Evolutionary conservation across 2,888 invertebrate genomes (phyloP).

Genomic region (Ectobius pallidus): DNA sequence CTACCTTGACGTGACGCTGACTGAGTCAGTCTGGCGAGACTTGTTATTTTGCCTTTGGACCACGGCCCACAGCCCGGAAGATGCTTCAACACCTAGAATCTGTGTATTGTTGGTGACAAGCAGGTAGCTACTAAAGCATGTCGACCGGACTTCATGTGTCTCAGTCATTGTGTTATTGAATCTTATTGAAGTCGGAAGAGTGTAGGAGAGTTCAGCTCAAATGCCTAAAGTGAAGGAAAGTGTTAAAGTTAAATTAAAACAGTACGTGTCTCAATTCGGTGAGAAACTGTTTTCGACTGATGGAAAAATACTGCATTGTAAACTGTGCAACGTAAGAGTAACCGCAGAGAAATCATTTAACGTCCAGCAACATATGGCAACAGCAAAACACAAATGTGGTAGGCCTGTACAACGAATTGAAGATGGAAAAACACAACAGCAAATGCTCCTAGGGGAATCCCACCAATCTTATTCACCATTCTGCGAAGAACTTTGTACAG

Average conservation of each 20-base stretch:
- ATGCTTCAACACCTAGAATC: too few species aligned
- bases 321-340: constrained; percentile 8
- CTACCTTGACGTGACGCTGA: too few species aligned
- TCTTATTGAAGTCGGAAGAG: not conserved
- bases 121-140: too few species aligned
- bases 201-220: not conserved
- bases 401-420: not conserved
- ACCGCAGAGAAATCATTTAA: not conserved
- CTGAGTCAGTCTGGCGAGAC: too few species aligned
- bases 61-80: too few species aligned
- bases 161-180: too few species aligned
- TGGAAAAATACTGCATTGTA: not conserved
- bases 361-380: not conserved
- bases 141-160: too few species aligned
- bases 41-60: too few species aligned
- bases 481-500: constrained; percentile 3
- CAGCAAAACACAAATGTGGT: not conserved
- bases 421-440: not conserved
- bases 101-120: too few species aligned
- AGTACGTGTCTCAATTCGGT: not conserved
- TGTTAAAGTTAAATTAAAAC: not conserved
- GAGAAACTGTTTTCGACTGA: not conserved
- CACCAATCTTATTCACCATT: not conserved
- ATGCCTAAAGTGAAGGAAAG: not conserved
- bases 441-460: not conserved